These are phyloP conservation scores for Daboia siamensis DNA, from an alignment of 2,113 vertebrate species.

Conservation along the genomic window DNA sequence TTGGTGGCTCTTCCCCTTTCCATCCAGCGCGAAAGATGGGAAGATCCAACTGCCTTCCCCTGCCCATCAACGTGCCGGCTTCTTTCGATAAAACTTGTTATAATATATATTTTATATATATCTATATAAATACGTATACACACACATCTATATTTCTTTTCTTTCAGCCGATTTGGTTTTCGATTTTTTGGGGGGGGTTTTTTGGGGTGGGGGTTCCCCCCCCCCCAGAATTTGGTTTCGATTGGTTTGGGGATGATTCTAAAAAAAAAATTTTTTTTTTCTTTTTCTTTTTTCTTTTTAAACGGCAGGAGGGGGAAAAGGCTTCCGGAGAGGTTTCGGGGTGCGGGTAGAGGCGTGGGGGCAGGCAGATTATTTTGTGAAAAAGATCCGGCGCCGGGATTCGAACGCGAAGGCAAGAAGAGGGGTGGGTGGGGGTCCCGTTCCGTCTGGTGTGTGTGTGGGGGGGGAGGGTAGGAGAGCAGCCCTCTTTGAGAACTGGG, in stretches of 20 bases:
- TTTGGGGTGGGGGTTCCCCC: no score
- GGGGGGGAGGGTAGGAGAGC: slow-evolving; percentile 37
- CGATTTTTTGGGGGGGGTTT: not conserved
- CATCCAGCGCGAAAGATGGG: no score
- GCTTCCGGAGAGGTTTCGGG: slow-evolving; percentile 6
- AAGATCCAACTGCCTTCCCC: no score
- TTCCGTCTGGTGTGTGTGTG: slow-evolving; percentile 59
- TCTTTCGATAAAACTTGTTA: slow-evolving; percentile 30
- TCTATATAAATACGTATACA: slow-evolving; percentile 20
- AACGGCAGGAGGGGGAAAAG: not conserved
- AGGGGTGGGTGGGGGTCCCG: slow-evolving; percentile 43
- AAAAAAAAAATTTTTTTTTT: slow-evolving; percentile 20
- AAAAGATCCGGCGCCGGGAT: slow-evolving; percentile 29
- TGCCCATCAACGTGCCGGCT: not conserved
- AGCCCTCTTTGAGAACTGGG: slow-evolving; percentile 85
- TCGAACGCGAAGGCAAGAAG: not conserved
- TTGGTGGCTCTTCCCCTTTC: no score
- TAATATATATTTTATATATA: slow-evolving; percentile 47
- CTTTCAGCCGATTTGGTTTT: slow-evolving; percentile 39
- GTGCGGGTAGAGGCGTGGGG: not conserved
- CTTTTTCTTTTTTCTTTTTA: slow-evolving; percentile 18
- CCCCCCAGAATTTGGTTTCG: slow-evolving; percentile 31
- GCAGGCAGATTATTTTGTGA: slow-evolving; percentile 45
- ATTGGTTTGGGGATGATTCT: slow-evolving; percentile 5
- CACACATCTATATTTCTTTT: slow-evolving; percentile 24